Conservation (phyloP, 2,797 vertebrate genomes). For the Cuniculus paca region DNA sequence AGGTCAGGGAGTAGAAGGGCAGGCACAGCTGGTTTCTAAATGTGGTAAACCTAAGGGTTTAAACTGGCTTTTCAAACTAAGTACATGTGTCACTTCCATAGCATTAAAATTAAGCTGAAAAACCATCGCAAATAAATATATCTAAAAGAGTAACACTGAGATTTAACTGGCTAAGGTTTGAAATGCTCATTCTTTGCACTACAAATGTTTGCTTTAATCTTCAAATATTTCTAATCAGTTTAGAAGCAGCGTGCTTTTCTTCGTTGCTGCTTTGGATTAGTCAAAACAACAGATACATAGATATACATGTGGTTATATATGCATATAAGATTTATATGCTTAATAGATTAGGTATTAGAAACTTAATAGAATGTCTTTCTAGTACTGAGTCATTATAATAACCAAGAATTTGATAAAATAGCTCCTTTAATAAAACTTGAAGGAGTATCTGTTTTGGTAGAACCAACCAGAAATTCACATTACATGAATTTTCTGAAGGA, state of each 20-base stretch:
- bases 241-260: background rate
- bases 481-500: background rate
- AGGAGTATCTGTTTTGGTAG: background rate
- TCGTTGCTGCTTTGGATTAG: background rate
- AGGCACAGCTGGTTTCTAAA: background rate
- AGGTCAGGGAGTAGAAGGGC: background rate
- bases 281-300: background rate
- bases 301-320: background rate
- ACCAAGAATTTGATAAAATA: conserved; percentile 7
- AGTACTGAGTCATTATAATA: background rate
- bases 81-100: background rate
- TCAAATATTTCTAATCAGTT: background rate
- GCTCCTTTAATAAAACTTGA: background rate
- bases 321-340: background rate
- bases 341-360: background rate
- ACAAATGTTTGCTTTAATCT: background rate
- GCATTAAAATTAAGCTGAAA: conserved; percentile 23
- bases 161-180: background rate
- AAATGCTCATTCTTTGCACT: background rate
- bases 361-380: background rate
- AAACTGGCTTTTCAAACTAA: background rate
- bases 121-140: background rate
- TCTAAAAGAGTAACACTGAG: background rate
- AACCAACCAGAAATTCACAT: conserved; percentile 32
- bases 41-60: background rate